Evolutionary conservation across 2,113 vertebrate genomes (phyloP).

Genomic region (Sylvietta virens): DNA sequence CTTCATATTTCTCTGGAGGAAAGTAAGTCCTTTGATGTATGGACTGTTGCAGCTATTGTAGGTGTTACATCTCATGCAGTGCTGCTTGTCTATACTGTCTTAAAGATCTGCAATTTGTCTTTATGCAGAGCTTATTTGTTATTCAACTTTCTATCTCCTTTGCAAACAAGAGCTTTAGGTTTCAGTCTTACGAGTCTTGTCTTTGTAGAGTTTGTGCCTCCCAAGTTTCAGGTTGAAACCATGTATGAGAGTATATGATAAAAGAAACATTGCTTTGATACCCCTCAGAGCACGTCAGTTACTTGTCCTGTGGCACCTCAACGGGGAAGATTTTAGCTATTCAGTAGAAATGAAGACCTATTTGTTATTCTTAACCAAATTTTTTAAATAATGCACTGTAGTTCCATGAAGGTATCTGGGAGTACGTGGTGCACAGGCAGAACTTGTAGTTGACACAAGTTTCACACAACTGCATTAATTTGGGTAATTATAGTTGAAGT

Average conservation of each 20-base stretch:
- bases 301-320: background rate
- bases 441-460: background rate
- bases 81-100: background rate
- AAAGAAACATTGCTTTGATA: background rate
- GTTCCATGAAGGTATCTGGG: background rate
- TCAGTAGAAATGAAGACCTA: background rate
- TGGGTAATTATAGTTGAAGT: background rate
- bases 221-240: background rate
- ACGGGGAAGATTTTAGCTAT: background rate
- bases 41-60: background rate
- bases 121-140: background rate
- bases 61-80: background rate
- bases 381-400: fast-evolving
- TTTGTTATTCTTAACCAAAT: background rate
- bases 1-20: background rate
- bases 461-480: background rate
- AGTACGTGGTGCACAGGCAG: background rate
- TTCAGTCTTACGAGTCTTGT: background rate
- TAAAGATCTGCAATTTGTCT: background rate
- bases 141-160: background rate
- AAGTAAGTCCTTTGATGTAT: background rate
- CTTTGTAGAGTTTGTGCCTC: background rate
- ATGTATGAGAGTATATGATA: background rate
- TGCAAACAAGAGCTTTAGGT: background rate
- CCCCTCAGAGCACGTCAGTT: background rate